phyloP scores from a whole-genome alignment of 2,113 vertebrate species.

The Cathartes aura region DNA sequence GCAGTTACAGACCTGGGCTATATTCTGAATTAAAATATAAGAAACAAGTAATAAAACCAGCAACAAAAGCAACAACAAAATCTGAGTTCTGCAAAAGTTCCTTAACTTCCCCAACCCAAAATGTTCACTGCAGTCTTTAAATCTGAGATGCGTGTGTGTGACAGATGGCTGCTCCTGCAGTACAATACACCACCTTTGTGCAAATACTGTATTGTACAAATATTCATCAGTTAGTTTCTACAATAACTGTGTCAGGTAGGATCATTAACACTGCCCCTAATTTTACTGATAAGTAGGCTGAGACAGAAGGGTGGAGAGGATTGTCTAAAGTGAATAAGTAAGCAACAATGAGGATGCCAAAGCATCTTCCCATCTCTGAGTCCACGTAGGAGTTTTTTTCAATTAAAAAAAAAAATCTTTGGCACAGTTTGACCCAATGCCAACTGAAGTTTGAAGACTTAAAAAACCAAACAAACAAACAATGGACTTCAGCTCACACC shows the following conservation, averaged over 20 bases:
- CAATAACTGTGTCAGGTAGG: neutral
- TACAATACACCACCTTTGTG: neutral
- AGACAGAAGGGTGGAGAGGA: neutral
- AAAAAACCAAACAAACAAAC: neutral
- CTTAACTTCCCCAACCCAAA: neutral
- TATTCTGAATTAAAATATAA: neutral
- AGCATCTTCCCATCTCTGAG: neutral
- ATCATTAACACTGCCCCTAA: neutral
- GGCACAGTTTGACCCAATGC: neutral
- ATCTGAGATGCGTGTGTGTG: neutral
- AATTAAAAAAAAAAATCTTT: neutral
- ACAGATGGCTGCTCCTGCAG: neutral
- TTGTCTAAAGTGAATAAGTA: neutral
- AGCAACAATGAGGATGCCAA: neutral
- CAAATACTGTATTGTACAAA: neutral
- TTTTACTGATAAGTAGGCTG: neutral
- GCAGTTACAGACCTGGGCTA: neutral
- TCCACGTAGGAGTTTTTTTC: neutral
- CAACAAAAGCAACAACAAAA: neutral
- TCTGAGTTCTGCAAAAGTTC: neutral
- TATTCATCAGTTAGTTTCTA: neutral
- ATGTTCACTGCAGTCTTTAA: neutral
- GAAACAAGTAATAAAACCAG: neutral
- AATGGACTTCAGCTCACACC: neutral
- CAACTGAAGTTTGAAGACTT: neutral